phyloP scores from a whole-genome alignment of 1,140 invertebrate species.

The Sipha flava region DNA sequence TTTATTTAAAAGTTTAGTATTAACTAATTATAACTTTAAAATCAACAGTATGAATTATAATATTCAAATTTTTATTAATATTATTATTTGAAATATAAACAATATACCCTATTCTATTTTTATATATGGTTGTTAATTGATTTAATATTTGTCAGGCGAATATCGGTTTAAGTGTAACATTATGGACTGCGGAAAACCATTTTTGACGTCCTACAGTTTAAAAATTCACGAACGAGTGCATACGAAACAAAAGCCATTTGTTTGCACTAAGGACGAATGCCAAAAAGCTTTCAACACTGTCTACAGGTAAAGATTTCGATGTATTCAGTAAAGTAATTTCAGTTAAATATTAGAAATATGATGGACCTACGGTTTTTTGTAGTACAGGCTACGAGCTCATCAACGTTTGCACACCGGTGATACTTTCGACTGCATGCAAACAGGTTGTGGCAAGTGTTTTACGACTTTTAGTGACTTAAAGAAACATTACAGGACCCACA shows the following conservation, averaged over 20 bases:
- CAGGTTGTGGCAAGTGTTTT: slow-evolving; percentile 82
- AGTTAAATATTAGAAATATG: slow-evolving; percentile 27
- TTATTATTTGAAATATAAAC: too few species aligned
- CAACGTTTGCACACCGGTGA: slow-evolving; percentile 85
- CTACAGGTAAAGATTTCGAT: slow-evolving; percentile 55
- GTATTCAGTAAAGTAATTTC: neutral
- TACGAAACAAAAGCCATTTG: slow-evolving; percentile 87
- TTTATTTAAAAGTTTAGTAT: too few species aligned
- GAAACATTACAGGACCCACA: slow-evolving; percentile 86
- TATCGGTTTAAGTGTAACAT: slow-evolving; percentile 87
- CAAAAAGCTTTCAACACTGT: slow-evolving; percentile 90
- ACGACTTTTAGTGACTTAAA: slow-evolving; percentile 88
- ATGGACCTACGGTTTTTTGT: slow-evolving; percentile 32
- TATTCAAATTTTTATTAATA: too few species aligned
- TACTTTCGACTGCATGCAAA: slow-evolving; percentile 84
- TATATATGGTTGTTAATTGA: too few species aligned
- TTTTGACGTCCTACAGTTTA: slow-evolving; percentile 87
- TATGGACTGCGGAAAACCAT: slow-evolving; percentile 80
- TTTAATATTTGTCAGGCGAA: slow-evolving; percentile 59
- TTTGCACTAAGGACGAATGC: slow-evolving; percentile 66
- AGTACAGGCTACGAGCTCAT: slow-evolving; percentile 73
- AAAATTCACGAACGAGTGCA: slow-evolving; percentile 92
- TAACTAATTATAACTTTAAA: too few species aligned
- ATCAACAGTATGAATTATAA: too few species aligned
- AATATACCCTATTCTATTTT: too few species aligned